A percentile compares a stretch with the other conserved stretches of the same genome.
phyloP scores from a whole-genome alignment of 2,888 invertebrate species.

The Agonopterix subpropinquella region DNA sequence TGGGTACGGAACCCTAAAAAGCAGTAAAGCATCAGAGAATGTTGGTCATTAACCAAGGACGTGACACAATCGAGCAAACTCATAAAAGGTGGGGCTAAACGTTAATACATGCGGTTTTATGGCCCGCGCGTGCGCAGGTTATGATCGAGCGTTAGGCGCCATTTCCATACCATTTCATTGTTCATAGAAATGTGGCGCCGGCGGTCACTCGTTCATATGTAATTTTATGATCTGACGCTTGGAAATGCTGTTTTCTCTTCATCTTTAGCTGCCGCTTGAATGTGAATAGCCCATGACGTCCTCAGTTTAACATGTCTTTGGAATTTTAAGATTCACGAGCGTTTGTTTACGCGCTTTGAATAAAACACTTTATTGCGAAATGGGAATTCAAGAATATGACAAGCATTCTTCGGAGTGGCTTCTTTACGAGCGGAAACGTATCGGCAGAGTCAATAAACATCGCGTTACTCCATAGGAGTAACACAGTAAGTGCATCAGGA shows the following conservation, averaged over 20 bases:
- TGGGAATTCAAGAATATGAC: neutral
- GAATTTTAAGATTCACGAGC: slow-evolving; percentile 54
- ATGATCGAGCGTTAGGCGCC: slow-evolving; percentile 62
- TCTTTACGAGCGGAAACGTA: slow-evolving; percentile 34
- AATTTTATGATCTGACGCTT: slow-evolving; percentile 60
- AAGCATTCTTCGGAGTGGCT: slow-evolving; percentile 11
- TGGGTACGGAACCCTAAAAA: no score
- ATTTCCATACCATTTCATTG: slow-evolving; percentile 61
- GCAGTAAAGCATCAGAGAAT: slow-evolving; percentile 13
- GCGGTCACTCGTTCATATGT: slow-evolving; percentile 53
- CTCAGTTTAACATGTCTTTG: slow-evolving; percentile 33
- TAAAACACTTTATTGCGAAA: slow-evolving; percentile 8
- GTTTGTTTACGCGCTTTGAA: slow-evolving; percentile 34
- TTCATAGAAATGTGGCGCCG: slow-evolving; percentile 70
- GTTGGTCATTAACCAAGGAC: slow-evolving; percentile 37
- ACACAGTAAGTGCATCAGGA: slow-evolving; percentile 45
- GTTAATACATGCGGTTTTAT: slow-evolving; percentile 43
- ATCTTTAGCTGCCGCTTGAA: slow-evolving; percentile 40
- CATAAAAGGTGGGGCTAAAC: slow-evolving; percentile 33
- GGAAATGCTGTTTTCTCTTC: slow-evolving; percentile 50
- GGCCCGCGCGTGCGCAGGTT: slow-evolving; percentile 48
- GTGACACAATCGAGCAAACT: slow-evolving; percentile 31
- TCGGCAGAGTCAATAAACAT: slow-evolving; percentile 53
- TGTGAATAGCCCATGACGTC: slow-evolving; percentile 41
- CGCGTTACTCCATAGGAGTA: slow-evolving; percentile 38